A percentile compares a stretch with the other conserved stretches of the same genome.
phyloP scores from a whole-genome alignment of 2,113 vertebrate species.

The Cyprinodon tularosa region DNA sequence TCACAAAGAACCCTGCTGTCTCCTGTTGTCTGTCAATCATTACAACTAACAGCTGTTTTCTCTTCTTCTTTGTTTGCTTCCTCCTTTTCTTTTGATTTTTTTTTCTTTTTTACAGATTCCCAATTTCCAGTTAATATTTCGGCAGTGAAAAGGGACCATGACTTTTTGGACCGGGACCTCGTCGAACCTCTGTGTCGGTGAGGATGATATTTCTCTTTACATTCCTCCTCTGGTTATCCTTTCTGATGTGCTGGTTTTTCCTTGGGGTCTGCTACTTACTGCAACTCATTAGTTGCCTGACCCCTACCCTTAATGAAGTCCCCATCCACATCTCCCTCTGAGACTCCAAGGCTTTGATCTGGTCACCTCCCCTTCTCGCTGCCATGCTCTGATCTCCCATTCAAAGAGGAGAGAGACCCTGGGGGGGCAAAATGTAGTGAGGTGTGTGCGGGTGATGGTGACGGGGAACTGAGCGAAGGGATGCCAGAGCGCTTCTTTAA shows the following conservation, averaged over 20 bases:
- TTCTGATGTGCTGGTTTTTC: slow-evolving; percentile 18
- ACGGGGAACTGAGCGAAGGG: slow-evolving; percentile 29
- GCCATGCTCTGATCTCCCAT: slow-evolving; percentile 61
- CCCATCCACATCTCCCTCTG: slow-evolving; percentile 39
- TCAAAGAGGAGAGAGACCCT: slow-evolving; percentile 61
- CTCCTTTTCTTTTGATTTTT: background rate
- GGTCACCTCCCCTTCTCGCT: slow-evolving; percentile 41
- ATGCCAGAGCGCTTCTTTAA: slow-evolving; percentile 30
- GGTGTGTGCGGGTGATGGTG: slow-evolving; percentile 18
- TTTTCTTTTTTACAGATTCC: slow-evolving; percentile 81
- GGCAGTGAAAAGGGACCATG: slow-evolving; percentile 95
- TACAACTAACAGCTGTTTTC: slow-evolving; percentile 1
- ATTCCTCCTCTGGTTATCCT: background rate
- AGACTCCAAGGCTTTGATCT: slow-evolving; percentile 60
- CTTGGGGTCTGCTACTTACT: slow-evolving; percentile 25
- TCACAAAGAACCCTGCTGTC: slow-evolving; percentile 16
- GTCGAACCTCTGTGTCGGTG: slow-evolving; percentile 98
- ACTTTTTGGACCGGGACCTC: slow-evolving; percentile 97
- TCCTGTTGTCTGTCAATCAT: slow-evolving; percentile 35
- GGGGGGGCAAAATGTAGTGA: slow-evolving; percentile 30
- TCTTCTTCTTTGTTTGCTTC: background rate
- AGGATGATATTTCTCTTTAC: slow-evolving; percentile 33
- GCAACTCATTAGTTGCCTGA: slow-evolving; percentile 55
- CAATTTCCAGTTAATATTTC: slow-evolving; percentile 95
- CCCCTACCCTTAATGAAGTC: slow-evolving; percentile 60